Evolutionary conservation across 2,797 vertebrate genomes (phyloP).

Genomic region (Antennarius maculatus): DNA sequence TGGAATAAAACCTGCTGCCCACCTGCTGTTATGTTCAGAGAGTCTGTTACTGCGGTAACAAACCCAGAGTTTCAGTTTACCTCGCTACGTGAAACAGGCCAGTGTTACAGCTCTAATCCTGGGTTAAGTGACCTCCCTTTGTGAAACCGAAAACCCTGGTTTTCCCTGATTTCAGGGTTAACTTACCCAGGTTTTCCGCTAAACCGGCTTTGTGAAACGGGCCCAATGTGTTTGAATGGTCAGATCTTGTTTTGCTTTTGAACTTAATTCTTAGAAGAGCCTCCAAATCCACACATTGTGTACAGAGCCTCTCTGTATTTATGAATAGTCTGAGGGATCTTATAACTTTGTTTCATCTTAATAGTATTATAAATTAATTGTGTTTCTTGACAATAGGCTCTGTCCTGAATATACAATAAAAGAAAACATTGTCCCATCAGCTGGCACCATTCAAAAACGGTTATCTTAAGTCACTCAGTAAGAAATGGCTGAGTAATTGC

Average conservation of each 20-base stretch:
- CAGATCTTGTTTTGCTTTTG: background rate
- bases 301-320: background rate
- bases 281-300: background rate
- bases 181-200: too few relatives aligned
- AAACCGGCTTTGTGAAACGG: too few relatives aligned
- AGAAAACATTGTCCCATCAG: background rate
- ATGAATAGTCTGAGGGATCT: background rate
- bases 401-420: slow-evolving; percentile 16
- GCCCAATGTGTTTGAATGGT: background rate
- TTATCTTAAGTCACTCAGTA: slow-evolving; percentile 13
- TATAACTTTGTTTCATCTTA: background rate
- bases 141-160: too few relatives aligned
- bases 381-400: slow-evolving; percentile 4
- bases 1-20: too few relatives aligned
- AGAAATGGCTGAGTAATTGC: slow-evolving; percentile 19
- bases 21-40: too few relatives aligned
- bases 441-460: slow-evolving; percentile 4
- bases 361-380: slow-evolving; percentile 3
- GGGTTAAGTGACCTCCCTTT: too few relatives aligned
- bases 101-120: too few relatives aligned
- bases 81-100: too few relatives aligned
- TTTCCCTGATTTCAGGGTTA: too few relatives aligned
- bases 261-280: too few relatives aligned
- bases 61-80: too few relatives aligned
- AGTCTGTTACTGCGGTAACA: too few relatives aligned